Evolutionary conservation across 2,888 invertebrate species (phyloP), one percentile per base, ranked within the genome.

Genomic region (Onchidella celtica): DNA sequence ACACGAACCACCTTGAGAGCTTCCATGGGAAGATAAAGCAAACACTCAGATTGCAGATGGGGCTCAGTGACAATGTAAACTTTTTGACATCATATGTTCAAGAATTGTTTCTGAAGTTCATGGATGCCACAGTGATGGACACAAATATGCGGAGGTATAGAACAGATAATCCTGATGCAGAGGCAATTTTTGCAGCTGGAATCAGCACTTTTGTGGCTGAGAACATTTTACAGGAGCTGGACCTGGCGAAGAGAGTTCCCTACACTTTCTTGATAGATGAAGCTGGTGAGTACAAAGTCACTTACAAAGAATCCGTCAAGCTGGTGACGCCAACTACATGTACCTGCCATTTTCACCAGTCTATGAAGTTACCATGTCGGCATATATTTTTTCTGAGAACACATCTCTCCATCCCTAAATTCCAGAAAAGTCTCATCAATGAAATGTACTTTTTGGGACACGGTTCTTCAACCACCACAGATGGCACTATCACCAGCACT

Each of bases 281-380:
- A 29, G 57, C 47, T 21, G 27, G 40, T 36, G 9, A 11, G 14
- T 21, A 70, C 21, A n/a, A n/a, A 9, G 14, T 38, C 57, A 9
- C 29, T 4, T 57, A 73, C n/a, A 73, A 57, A 32, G 57, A 73
- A 17, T 47, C 57, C 29, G 57, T 73, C 17, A 73, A 73, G 57
- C 57, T 73, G 24, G 73, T 73, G 57, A 73, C 73, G 29, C 73
- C 73, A 73, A 73, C 73, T 17, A 29, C 73, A 4, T 73, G 73
- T 57, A 57, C 73, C 32, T 73, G 73, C 29, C 24, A 73, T 17
- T 73, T 73, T 57, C 73, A 73, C 57, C 24, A 32, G 29, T 57
- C 57, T 4, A 73, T 73, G 73, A 14, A 11, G n/a, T 29, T 73
- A 57, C 73, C 73, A 14, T 73, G 73, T 32, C 57, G 73, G 9